Percentiles rank a stretch among this genome's conserved stretches.
These are phyloP conservation scores for Euphonia xanthogaster DNA, from an alignment of 2,797 vertebrate genomes.

Conservation along the genomic window DNA sequence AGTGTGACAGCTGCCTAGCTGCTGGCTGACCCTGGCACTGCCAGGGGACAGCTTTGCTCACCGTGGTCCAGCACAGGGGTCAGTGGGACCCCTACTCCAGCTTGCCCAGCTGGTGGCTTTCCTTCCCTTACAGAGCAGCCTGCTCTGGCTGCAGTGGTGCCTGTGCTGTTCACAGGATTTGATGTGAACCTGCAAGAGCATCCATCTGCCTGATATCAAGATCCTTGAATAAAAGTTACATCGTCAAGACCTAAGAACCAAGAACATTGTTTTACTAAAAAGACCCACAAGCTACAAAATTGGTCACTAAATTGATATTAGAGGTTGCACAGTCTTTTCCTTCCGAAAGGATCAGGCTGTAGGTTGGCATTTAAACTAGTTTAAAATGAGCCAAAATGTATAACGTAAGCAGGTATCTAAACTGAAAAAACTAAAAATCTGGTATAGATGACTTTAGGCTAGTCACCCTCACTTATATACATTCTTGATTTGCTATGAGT, in stretches of 20 bases:
- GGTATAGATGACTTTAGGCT: not conserved
- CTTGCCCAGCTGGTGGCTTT: not conserved
- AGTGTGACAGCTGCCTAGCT: not conserved
- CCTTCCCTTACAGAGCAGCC: not conserved
- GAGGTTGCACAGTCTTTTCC: not conserved
- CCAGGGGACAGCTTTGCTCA: not conserved
- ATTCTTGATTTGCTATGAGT: not conserved
- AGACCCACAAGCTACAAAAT: not conserved
- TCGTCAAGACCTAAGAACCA: not conserved
- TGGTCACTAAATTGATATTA: not conserved
- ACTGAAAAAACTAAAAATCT: not conserved
- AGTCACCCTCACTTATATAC: not conserved
- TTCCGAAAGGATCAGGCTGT: not conserved
- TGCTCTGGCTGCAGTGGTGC: not conserved
- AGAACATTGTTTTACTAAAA: not conserved
- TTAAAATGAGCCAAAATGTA: not conserved
- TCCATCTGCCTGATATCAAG: not conserved
- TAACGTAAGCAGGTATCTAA: not conserved
- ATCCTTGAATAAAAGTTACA: not conserved
- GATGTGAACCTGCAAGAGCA: not conserved
- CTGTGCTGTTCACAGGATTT: rapidly evolving
- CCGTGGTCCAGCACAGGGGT: not conserved
- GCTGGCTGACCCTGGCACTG: not conserved
- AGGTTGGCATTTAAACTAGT: not conserved
- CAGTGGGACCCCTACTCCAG: not conserved